phyloP scores from a whole-genome alignment of 2,888 invertebrate species.

The Frankliniella fusca region DNA sequence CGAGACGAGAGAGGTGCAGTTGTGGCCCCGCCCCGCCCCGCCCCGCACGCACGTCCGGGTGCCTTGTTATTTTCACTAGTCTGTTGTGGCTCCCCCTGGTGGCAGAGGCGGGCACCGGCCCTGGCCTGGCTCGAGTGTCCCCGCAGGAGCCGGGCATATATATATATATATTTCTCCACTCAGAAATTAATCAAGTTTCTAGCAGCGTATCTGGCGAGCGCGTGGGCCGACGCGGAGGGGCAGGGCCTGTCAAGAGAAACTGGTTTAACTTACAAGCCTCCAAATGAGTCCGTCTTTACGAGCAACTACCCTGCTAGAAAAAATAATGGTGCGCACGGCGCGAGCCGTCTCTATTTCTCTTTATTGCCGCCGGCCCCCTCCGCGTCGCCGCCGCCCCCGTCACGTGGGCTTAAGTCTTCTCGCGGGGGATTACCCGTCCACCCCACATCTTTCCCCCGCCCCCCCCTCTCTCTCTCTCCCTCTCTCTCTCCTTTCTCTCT shows the following conservation, averaged over 20 bases:
- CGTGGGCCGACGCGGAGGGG: too few species aligned
- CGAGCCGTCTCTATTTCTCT: constrained; percentile 27
- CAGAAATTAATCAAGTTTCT: not conserved
- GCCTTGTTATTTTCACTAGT: not conserved
- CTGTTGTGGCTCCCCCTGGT: not conserved
- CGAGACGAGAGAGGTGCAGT: not conserved
- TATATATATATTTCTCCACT: not conserved
- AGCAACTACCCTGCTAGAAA: constrained; percentile 37
- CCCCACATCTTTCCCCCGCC: not conserved
- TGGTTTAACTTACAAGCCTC: constrained; percentile 33
- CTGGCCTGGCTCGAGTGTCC: too few species aligned
- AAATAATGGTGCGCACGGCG: not conserved
- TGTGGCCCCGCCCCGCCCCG: not conserved
- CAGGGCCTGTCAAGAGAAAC: constrained; percentile 34
- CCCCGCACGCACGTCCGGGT: constrained; percentile 5
- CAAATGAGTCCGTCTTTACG: constrained; percentile 33
- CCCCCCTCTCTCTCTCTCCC: not conserved
- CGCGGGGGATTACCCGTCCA: too few species aligned
- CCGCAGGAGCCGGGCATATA: not conserved
- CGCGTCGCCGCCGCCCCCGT: not conserved
- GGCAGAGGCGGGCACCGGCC: not conserved
- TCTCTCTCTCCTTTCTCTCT: too few species aligned
- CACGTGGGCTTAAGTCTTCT: too few species aligned
- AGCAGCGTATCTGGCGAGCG: too few species aligned
- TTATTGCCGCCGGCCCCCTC: not conserved